phyloP scores from a whole-genome alignment of 2,113 vertebrate genomes.

The Ibidorhyncha struthersii region DNA sequence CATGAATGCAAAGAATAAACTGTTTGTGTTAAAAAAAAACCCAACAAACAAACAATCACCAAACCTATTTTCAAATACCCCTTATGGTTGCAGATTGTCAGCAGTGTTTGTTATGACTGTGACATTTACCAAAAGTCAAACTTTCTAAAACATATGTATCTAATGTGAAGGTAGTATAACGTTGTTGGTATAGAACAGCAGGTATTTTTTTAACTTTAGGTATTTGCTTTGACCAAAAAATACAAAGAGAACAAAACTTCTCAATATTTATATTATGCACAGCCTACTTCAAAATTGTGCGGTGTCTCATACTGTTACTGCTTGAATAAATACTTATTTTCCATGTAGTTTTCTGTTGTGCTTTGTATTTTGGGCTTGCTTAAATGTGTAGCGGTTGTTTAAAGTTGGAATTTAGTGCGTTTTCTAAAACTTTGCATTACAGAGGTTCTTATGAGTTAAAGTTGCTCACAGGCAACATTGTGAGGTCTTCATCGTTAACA shows the following conservation, averaged over 20 bases:
- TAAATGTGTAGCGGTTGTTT: accelerated
- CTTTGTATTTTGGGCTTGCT: neutral
- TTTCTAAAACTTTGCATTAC: neutral
- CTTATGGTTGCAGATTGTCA: neutral
- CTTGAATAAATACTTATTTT: neutral
- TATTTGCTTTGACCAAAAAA: neutral
- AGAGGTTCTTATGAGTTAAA: neutral
- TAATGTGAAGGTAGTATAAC: neutral
- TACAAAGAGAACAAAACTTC: neutral
- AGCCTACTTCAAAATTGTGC: neutral
- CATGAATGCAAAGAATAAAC: neutral
- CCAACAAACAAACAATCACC: too few relatives aligned
- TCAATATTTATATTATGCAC: neutral
- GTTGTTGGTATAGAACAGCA: accelerated
- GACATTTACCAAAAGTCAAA: neutral
- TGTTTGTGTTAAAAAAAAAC: neutral
- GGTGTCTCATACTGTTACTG: neutral
- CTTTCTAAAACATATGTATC: accelerated
- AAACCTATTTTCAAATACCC: neutral
- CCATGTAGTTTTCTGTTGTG: neutral
- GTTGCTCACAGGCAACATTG: neutral
- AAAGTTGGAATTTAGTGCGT: neutral
- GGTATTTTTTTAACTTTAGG: neutral
- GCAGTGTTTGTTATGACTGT: neutral
- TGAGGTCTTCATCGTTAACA: neutral